Base-by-base conservation (phyloP, 2,113 vertebrate species). In the Ptilorrhoa leucosticta region DNA sequence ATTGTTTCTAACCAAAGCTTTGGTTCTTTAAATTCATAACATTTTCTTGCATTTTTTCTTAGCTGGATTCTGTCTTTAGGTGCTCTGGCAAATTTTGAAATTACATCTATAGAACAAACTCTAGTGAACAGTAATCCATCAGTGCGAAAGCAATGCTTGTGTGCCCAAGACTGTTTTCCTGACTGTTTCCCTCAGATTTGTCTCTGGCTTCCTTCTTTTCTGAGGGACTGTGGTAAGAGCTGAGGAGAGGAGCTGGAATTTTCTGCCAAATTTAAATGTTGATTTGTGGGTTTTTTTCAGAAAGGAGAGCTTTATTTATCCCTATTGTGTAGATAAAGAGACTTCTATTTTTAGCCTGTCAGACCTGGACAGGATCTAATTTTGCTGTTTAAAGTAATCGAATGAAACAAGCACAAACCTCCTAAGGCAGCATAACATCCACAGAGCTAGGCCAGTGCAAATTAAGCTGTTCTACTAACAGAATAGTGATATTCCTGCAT, bases 361-460 rank as follows among this genome's bases (percentile, higher is more conserved):
- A 84, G 71, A 94, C 81, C 79, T 94, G 73, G 83, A 58, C 58
- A 80, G 56, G 60, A 65, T 95, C 89, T 91, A 92, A 89, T 93
- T 95, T 92, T 95, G 45, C 75, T 60, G 28, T 85, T 92, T 72
- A 87, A 76, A 92, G 47, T 42, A 91, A 56, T 91, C 28, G 40
- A 35, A 81, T 3, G 5, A 85, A 95, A 69, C 72, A 87, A 95
- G 61, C n/a, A 30, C 72, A 87, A 87, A 40, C 68, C 77, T 96
- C 58, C 50, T 73, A 47, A 90, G 81, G 90, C 71, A 40, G 51
- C 64, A 63, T 73, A 77, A 48, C 48, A 10, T 89, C 54, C 76
- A 26, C 6, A 42, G 56, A 81, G 76, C 57, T 78, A 7, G 39
- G 48, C 56, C 86, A 54, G 47, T 44, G 44, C 39, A 86, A 87